These are phyloP conservation scores for Eurytoma californica DNA, from an alignment of 2,888 invertebrate genomes.

Conservation along the genomic window DNA sequence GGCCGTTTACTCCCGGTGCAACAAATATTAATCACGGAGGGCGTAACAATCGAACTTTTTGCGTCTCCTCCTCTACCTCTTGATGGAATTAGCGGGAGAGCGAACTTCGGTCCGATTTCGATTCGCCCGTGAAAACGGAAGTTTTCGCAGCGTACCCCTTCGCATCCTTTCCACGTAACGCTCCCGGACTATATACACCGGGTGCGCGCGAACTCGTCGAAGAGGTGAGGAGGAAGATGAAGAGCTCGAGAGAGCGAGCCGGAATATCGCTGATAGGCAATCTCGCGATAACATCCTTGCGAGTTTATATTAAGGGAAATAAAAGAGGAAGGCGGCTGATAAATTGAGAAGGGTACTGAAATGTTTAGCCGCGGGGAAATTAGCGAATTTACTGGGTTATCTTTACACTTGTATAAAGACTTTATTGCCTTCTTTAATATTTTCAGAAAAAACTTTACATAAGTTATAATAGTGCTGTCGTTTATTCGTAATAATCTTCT, in stretches of 20 bases:
- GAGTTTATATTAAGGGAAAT: slow-evolving; percentile 55
- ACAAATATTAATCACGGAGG: slow-evolving; percentile 38
- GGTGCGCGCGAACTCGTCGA: slow-evolving; percentile 24
- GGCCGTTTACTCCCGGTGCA: slow-evolving; percentile 5
- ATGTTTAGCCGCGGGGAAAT: too few relatives aligned
- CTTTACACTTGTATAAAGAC: too few relatives aligned
- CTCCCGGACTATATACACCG: slow-evolving; percentile 24
- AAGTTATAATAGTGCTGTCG: too few relatives aligned
- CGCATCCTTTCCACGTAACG: slow-evolving; percentile 52
- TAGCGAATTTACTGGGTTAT: too few relatives aligned
- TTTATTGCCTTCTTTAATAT: too few relatives aligned
- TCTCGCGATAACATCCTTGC: slow-evolving; percentile 61
- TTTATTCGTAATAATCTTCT: too few relatives aligned
- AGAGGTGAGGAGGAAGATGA: neutral
- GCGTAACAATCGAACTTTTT: slow-evolving; percentile 11
- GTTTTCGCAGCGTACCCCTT: slow-evolving; percentile 59
- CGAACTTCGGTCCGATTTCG: slow-evolving; percentile 58
- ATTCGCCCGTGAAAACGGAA: slow-evolving; percentile 64
- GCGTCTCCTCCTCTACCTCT: slow-evolving; percentile 30
- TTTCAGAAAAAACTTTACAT: too few relatives aligned
- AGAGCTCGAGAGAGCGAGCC: slow-evolving; percentile 16
- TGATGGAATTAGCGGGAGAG: slow-evolving; percentile 65
- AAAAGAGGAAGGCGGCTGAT: neutral
- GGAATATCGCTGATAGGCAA: slow-evolving; percentile 57
- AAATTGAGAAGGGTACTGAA: neutral